Conservation (phyloP, 2,888 invertebrate genomes). For the Mythimna impura region DNA sequence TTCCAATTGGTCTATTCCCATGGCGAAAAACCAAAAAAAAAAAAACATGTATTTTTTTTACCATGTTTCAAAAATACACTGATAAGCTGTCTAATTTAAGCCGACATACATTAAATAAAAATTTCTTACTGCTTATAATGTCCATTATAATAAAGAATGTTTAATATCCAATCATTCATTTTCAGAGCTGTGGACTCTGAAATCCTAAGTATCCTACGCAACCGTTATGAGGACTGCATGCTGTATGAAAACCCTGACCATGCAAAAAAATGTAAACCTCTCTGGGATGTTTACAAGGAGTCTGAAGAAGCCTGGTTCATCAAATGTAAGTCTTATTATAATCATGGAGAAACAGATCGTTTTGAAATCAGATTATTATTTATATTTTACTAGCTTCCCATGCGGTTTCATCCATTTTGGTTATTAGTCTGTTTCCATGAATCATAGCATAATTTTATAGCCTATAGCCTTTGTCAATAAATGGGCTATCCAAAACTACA, state of each 20-base stretch:
- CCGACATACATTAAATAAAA: not conserved
- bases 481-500: too few relatives aligned
- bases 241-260: slow-evolving; percentile 94
- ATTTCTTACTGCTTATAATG: not conserved
- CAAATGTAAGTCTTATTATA: slow-evolving; percentile 93
- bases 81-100: not conserved
- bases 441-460: too few relatives aligned
- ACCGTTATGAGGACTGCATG: slow-evolving; percentile 96
- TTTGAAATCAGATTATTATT: not conserved
- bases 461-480: too few relatives aligned
- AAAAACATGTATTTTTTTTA: too few relatives aligned
- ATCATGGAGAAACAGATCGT: not conserved
- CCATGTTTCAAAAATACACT: too few relatives aligned
- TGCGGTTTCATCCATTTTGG: too few relatives aligned
- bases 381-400: too few relatives aligned
- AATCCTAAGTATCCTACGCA: slow-evolving; percentile 95
- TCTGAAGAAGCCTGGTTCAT: slow-evolving; percentile 97
- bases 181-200: slow-evolving; percentile 95
- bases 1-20: too few relatives aligned
- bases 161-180: slow-evolving; percentile 26
- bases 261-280: slow-evolving; percentile 91
- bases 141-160: not conserved
- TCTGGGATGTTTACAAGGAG: slow-evolving; percentile 93
- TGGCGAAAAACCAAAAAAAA: too few relatives aligned
- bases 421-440: too few relatives aligned